phyloP scores from a whole-genome alignment of 1,140 invertebrate genomes.

The Sesamia nonagrioides region DNA sequence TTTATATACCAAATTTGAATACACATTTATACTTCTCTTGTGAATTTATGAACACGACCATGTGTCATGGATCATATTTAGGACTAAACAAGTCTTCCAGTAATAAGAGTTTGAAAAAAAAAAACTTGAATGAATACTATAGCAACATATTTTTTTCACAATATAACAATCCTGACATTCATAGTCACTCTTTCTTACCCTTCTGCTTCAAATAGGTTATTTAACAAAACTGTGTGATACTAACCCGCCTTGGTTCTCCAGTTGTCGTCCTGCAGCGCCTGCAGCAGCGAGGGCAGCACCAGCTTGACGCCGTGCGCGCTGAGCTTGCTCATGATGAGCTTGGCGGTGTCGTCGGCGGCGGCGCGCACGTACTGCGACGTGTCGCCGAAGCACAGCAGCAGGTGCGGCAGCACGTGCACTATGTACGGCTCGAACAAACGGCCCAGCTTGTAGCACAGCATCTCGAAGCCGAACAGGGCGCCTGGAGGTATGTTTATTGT shows the following conservation, averaged over 20 bases:
- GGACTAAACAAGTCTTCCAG: no score
- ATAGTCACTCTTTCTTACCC: no score
- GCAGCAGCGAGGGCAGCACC: constrained; percentile 96
- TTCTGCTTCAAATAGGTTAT: no score
- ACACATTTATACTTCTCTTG: no score
- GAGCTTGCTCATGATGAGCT: constrained; percentile 98
- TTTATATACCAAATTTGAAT: no score
- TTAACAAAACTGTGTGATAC: neutral
- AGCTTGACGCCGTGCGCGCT: constrained; percentile 99
- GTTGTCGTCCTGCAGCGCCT: constrained; percentile 98
- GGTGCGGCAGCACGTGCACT: constrained; percentile 97
- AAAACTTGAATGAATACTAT: no score
- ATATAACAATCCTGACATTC: no score
- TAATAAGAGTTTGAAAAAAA: no score
- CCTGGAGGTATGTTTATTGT: constrained; percentile 84
- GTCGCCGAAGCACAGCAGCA: constrained; percentile 98
- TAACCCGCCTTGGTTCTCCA: constrained; percentile 99
- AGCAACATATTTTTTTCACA: no score
- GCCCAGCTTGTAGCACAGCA: constrained; percentile 98
- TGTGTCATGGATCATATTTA: no score
- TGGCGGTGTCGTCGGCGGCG: constrained; percentile 97
- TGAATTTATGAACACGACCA: no score
- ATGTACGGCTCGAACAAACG: constrained; percentile 99
- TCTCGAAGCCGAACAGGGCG: constrained; percentile 98
- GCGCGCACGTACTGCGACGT: constrained; percentile 96